Evolutionary conservation across 2,113 vertebrate species (phyloP).

Genomic region (Neodontobutis hainanensis): DNA sequence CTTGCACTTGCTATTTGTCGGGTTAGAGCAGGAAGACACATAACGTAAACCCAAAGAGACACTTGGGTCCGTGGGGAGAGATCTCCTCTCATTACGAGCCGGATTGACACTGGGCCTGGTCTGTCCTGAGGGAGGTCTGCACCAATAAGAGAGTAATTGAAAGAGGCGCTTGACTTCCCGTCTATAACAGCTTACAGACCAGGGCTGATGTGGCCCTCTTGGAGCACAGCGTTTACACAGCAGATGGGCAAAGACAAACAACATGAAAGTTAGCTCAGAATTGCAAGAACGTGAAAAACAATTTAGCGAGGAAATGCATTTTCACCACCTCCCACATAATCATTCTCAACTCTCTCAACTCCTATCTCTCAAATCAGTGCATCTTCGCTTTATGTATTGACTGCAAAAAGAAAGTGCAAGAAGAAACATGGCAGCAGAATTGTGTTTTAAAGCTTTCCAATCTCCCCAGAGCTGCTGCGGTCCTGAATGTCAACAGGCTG

Average conservation of each 20-base stretch:
- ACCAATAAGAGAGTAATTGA: constrained; percentile 77
- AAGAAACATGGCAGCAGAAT: neutral
- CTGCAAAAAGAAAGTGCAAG: constrained; percentile 5
- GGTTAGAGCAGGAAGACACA: constrained; percentile 61
- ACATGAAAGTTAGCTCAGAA: constrained; percentile 47
- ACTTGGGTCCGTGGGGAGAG: constrained; percentile 66
- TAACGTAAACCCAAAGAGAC: constrained; percentile 72
- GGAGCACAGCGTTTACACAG: constrained; percentile 66
- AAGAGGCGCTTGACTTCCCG: constrained; percentile 76
- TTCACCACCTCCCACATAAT: constrained; percentile 25
- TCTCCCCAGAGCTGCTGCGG: constrained; percentile 38
- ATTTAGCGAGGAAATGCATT: constrained; percentile 14
- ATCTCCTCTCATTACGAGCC: constrained; percentile 76
- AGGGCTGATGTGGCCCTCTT: constrained; percentile 55
- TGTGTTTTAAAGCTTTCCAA: constrained; percentile 33
- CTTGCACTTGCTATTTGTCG: constrained; percentile 61
- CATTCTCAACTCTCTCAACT: constrained; percentile 4
- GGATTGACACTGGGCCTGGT: constrained; percentile 71
- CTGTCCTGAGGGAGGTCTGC: constrained; percentile 72
- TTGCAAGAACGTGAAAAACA: constrained; percentile 24
- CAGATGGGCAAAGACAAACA: constrained; percentile 72
- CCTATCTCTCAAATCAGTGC: constrained; percentile 18
- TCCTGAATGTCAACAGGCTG: constrained; percentile 57
- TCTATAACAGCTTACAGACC: constrained; percentile 69
- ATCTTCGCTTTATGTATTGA: constrained; percentile 7